phyloP scores from a whole-genome alignment of 2,888 invertebrate genomes.

The Dione juno region DNA sequence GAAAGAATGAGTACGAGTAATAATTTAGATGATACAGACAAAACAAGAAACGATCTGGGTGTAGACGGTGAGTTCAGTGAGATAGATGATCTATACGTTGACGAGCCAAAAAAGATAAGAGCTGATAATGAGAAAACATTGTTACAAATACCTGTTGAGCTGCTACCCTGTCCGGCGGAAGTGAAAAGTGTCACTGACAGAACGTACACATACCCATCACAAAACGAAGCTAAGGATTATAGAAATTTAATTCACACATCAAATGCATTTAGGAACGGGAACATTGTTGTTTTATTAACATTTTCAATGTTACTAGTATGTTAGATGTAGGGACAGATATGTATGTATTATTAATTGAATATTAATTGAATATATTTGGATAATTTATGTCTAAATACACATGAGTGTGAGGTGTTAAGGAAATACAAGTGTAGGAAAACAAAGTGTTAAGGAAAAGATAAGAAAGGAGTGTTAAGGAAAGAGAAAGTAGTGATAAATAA shows the following conservation, averaged over 20 bases:
- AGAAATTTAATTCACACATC: constrained; percentile 72
- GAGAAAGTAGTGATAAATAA: background rate
- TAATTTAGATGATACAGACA: constrained; percentile 67
- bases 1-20: constrained; percentile 71
- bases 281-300: constrained; percentile 21
- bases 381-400: background rate
- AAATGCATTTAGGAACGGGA: constrained; percentile 42
- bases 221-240: constrained; percentile 82
- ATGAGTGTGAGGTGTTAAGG: too few species aligned
- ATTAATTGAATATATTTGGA: background rate
- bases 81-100: constrained; percentile 65
- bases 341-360: background rate
- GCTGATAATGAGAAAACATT: constrained; percentile 76
- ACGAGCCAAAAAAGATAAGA: constrained; percentile 68
- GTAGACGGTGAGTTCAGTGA: constrained; percentile 71
- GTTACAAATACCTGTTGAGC: constrained; percentile 82
- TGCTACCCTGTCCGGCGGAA: constrained; percentile 84
- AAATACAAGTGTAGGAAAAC: too few species aligned
- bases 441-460: too few species aligned
- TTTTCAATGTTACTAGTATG: constrained; percentile 16
- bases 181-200: constrained; percentile 85
- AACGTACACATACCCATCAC: constrained; percentile 82
- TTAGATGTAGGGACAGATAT: background rate
- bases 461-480: too few species aligned
- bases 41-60: constrained; percentile 69